Evolutionary conservation across 2,797 vertebrate genomes (phyloP).

Genomic region (Craterocephalus amniculus): DNA sequence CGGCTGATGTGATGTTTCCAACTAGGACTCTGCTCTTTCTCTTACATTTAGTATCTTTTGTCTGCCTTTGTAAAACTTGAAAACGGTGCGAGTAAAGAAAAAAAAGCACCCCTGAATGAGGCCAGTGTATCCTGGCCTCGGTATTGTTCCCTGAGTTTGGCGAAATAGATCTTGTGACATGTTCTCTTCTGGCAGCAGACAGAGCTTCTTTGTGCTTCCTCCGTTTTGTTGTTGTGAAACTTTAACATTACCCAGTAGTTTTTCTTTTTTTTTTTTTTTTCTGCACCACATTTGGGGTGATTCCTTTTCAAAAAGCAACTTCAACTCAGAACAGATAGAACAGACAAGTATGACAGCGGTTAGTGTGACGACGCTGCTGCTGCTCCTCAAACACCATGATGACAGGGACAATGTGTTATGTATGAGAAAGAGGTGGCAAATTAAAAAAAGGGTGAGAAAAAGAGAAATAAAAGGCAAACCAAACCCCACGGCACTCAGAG

Average conservation of each 20-base stretch:
- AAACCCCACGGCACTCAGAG: slow-evolving; percentile 52
- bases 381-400: slow-evolving; percentile 47
- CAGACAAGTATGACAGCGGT: slow-evolving; percentile 14
- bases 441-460: slow-evolving; percentile 20
- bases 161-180: slow-evolving; percentile 83
- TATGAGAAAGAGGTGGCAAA: slow-evolving; percentile 44
- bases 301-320: slow-evolving; percentile 45
- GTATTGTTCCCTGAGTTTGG: slow-evolving; percentile 77
- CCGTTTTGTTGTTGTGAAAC: slow-evolving; percentile 72
- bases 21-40: slow-evolving; percentile 56
- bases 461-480: slow-evolving; percentile 40
- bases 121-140: slow-evolving; percentile 74
- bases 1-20: slow-evolving; percentile 60
- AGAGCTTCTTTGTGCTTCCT: slow-evolving; percentile 79
- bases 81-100: slow-evolving; percentile 63
- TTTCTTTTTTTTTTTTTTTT: slow-evolving; percentile 12
- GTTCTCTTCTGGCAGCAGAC: slow-evolving; percentile 73
- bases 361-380: slow-evolving; percentile 52
- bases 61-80: slow-evolving; percentile 76
- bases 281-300: slow-evolving; percentile 29
- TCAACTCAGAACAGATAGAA: slow-evolving; percentile 42
- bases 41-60: slow-evolving; percentile 71
- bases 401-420: slow-evolving; percentile 67
- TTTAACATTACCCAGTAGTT: slow-evolving; percentile 66
- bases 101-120: slow-evolving; percentile 75